These are phyloP conservation scores for Brachypteracias leptosomus DNA, from an alignment of 2,113 vertebrate genomes.

Conservation along the genomic window DNA sequence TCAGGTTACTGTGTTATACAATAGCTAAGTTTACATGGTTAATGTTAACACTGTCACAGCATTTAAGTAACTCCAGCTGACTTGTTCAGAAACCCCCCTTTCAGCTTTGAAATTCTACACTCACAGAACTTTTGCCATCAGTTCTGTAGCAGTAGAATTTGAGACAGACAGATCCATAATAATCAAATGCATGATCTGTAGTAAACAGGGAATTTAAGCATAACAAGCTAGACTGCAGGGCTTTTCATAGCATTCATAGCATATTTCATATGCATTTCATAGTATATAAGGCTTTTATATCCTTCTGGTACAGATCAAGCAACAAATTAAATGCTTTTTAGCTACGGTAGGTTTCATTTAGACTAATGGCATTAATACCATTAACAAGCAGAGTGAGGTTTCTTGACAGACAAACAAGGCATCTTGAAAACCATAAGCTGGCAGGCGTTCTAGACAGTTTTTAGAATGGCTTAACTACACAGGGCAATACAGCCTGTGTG, in stretches of 20 bases:
- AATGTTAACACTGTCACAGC: background rate
- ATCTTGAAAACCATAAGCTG: conserved; percentile 1
- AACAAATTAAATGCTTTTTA: background rate
- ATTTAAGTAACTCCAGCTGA: conserved; percentile 20
- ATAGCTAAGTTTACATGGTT: background rate
- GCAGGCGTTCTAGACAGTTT: background rate
- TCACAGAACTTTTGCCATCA: background rate
- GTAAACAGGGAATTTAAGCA: background rate
- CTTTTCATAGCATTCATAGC: too few species aligned
- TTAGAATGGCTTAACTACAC: background rate
- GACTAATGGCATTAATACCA: background rate
- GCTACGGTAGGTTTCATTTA: background rate
- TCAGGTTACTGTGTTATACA: background rate
- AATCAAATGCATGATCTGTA: background rate
- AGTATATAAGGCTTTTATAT: background rate
- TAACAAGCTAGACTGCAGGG: background rate
- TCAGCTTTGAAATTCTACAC: background rate
- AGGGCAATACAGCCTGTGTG: background rate
- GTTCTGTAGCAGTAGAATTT: background rate
- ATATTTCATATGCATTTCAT: background rate
- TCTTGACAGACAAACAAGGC: background rate
- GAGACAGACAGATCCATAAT: background rate
- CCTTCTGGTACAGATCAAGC: background rate
- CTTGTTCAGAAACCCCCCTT: background rate
- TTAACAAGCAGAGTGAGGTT: background rate